Base-by-base conservation (phyloP, 2,888 invertebrate species). In the Macrophya alboannulata region DNA sequence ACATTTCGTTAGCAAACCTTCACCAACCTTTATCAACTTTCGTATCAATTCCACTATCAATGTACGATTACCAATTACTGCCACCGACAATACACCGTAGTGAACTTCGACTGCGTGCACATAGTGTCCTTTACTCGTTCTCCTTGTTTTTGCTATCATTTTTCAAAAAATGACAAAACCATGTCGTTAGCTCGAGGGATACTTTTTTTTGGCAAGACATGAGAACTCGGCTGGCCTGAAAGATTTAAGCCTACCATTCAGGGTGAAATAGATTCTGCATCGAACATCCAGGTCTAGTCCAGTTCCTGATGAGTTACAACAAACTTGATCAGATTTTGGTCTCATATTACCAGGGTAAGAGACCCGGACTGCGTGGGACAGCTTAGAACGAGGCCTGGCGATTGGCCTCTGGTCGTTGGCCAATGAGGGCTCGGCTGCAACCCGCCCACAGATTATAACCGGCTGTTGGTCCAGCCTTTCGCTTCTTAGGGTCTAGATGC, bases 401-500 rank as follows among this genome's bases (percentile, higher is more conserved):
- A 92, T 92, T 92, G 92, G 92, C 86, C 87, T 89, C 86, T 85
- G 86, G 68, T 85, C 59, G 86, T 77, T 55, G 85, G 85, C 92
- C 92, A 92, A 92, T 92, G 87, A 86, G 87, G 86, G 87, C 87
- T 85, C 85, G 62, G 86, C 85, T 82, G 31, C 25, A 88, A 89
- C 92, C 92, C 92, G 90, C 88, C 92, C 89, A 85, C 86, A 21
- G 76, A 83, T 68, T 86, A 87, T 86, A 87, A 87, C 87, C 86
- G 86, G 62, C 81, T 85, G 86, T n/a, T 89, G 92, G 91, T 91
- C 91, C 92, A 90, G 90, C 91, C 92, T 90, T 89, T 88, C 81
- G 68, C 68, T 17, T 68, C 68, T 31, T 40, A n/a, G 83, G 55
- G 68, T 83, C 83, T 65, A 83, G 83, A 83, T 83, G 48, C 83